Percentiles rank a stretch among this genome's conserved stretches.
Conservation (phyloP, 53 echinoderm and acorn worm genomes). For the Temnopleurus reevesii region DNA sequence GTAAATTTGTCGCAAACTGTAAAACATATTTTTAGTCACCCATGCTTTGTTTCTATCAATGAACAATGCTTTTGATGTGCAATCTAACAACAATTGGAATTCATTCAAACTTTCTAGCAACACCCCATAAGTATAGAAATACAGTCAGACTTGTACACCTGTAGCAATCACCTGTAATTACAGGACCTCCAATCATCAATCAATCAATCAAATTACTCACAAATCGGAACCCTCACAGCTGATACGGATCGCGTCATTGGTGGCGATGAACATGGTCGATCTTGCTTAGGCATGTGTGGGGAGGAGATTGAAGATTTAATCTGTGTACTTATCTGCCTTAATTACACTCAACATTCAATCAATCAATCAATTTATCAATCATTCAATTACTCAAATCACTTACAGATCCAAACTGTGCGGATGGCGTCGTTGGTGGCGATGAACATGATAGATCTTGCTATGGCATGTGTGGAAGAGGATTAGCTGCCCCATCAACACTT, state of each 20-base stretch:
- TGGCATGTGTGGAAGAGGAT: conserved; percentile 86
- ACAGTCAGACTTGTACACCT: no score
- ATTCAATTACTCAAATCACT: conserved; percentile 51
- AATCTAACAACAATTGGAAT: no score
- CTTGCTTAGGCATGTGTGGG: conserved; percentile 86
- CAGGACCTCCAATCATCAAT: no score
- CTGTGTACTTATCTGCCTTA: conserved; percentile 62
- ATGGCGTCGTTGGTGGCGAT: conserved; percentile 74
- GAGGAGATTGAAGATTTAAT: conserved; percentile 83
- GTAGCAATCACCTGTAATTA: no score
- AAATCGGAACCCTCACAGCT: conserved; percentile 65
- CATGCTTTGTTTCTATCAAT: no score
- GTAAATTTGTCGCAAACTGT: no score
- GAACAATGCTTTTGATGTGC: no score
- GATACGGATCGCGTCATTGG: conserved; percentile 70
- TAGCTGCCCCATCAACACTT: no score
- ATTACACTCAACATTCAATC: neutral
- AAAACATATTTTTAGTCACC: no score
- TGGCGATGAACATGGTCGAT: conserved; percentile 70
- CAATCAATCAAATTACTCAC: conserved; percentile 61
- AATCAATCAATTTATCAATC: neutral
- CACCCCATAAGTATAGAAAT: no score
- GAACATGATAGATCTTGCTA: conserved; percentile 74
- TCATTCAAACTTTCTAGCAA: no score
- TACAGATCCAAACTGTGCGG: conserved; percentile 65